A percentile compares a stretch with the other conserved stretches of the same genome.
phyloP scores from a whole-genome alignment of 2,113 vertebrate species.

The Amphilophus citrinellus region DNA sequence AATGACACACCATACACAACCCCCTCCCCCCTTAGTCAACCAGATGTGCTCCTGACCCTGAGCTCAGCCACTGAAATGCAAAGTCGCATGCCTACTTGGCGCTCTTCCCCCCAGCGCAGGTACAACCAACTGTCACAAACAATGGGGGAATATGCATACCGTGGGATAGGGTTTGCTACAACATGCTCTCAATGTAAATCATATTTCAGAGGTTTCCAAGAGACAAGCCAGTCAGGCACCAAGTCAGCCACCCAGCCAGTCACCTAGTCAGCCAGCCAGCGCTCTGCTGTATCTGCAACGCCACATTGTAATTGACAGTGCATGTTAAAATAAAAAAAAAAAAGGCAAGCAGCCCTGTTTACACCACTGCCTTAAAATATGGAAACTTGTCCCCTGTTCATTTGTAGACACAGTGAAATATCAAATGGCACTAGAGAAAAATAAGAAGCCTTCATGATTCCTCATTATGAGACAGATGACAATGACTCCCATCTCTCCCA shows the following conservation, averaged over 20 bases:
- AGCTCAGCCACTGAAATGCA: slow-evolving; percentile 79
- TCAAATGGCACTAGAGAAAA: slow-evolving; percentile 69
- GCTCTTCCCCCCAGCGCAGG: slow-evolving; percentile 53
- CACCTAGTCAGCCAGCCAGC: slow-evolving; percentile 42
- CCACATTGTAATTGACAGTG: slow-evolving; percentile 72
- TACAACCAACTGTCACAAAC: slow-evolving; percentile 83
- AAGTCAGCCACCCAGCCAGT: slow-evolving; percentile 64
- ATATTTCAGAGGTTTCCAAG: slow-evolving; percentile 74
- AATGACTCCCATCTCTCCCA: slow-evolving; percentile 50
- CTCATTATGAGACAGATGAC: slow-evolving; percentile 72
- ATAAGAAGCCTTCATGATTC: slow-evolving; percentile 57
- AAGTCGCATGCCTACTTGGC: slow-evolving; percentile 72
- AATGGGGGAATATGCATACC: slow-evolving; percentile 76
- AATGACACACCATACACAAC: slow-evolving; percentile 55
- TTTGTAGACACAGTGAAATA: slow-evolving; percentile 67
- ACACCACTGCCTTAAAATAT: slow-evolving; percentile 62
- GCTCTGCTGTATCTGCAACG: slow-evolving; percentile 48
- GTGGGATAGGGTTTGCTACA: slow-evolving; percentile 78
- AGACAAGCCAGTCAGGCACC: slow-evolving; percentile 74
- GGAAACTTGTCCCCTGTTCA: slow-evolving; percentile 60
- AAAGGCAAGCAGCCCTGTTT: slow-evolving; percentile 53
- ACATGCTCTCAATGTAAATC: slow-evolving; percentile 82
- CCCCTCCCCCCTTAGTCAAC: slow-evolving; percentile 62
- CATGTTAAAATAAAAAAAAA: slow-evolving; percentile 18
- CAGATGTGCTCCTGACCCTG: slow-evolving; percentile 81